Evolutionary conservation across 2,113 vertebrate species (phyloP), one percentile per base, ranked within the genome.

Genomic region (Bubo bubo): DNA sequence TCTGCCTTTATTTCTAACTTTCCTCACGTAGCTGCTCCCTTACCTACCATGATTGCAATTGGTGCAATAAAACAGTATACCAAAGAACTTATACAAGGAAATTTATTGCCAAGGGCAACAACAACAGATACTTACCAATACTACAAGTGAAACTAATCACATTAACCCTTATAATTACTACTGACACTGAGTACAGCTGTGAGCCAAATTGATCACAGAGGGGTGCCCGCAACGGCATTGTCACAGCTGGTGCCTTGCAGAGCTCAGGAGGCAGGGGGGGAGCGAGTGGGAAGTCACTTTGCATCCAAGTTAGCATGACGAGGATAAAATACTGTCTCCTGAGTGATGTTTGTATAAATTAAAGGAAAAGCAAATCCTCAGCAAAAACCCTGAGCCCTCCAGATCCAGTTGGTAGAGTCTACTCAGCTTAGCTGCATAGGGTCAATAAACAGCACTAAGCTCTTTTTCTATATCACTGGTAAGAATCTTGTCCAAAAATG

Each of bases 111-210:
- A 64, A 92, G 37, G 37, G 89, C 94, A 96, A 45, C 75, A 86
- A 87, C 62, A 93, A 53, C 7, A 84, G 68, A 71, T 9, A 70
- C 74, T 41, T 35, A 47, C 66, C 70, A 47, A 62, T 12, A 55
- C 52, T 67, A 53, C 73, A 11, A 76, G 95, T 84, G 73, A 94
- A 97, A 86, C 89, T 82, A 95, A 96, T 92, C 87, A 39, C 91
- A 75, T 96, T 95, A 97, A 88, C 95, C 92, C 79, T 52, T 67
- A 37, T 95, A 94, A 97, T 97, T 94, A 68, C 91, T 85, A 72
- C 81, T 81, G 89, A 82, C 90, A 94, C 35, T 14, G 71, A 83
- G 90, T 23, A 64, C 76, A 89, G 83, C 97, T 96, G 91, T 66
- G 89, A 96, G 94, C 87, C 91, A 92, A 97, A 97, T 71, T 88